Percentiles rank a stretch among this genome's conserved stretches.
Evolutionary conservation across 2,797 vertebrate genomes (phyloP).

Genomic region (Melanotaenia nigrans): DNA sequence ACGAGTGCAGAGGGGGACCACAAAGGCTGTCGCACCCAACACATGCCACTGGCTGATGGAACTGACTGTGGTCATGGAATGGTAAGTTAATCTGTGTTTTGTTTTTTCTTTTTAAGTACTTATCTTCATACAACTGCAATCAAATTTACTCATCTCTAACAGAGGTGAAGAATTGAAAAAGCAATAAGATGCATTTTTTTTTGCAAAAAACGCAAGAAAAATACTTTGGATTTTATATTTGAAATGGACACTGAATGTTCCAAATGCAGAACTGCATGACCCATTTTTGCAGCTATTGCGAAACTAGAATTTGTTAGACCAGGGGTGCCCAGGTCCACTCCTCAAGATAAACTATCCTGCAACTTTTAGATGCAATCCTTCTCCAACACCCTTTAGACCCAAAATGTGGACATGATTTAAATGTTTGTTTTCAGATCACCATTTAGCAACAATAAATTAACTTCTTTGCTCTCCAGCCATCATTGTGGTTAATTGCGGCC

Average conservation of each 20-base stretch:
- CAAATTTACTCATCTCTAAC: background rate
- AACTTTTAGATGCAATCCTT: too few relatives aligned
- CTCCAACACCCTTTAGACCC: background rate
- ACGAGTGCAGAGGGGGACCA: slow-evolving; percentile 92
- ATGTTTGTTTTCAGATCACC: background rate
- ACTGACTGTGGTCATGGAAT: slow-evolving; percentile 93
- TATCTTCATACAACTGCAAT: background rate
- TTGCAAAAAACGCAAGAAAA: background rate
- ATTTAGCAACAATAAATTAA: background rate
- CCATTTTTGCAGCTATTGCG: background rate
- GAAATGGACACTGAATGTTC: slow-evolving; percentile 8
- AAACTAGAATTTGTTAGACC: background rate
- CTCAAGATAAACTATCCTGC: too few relatives aligned
- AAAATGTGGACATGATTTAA: background rate
- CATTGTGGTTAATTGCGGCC: slow-evolving; percentile 16
- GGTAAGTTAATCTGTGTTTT: slow-evolving; percentile 81
- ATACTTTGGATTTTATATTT: slow-evolving; percentile 3
- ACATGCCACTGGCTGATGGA: slow-evolving; percentile 97
- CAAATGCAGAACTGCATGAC: background rate
- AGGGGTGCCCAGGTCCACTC: too few relatives aligned
- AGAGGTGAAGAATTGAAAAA: background rate
- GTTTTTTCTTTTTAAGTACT: background rate
- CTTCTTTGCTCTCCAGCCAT: slow-evolving; percentile 12
- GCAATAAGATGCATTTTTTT: background rate
- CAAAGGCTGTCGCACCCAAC: slow-evolving; percentile 94